Evolutionary conservation across 2,888 invertebrate species (phyloP).

Genomic region (Torymus aiolomorphi): DNA sequence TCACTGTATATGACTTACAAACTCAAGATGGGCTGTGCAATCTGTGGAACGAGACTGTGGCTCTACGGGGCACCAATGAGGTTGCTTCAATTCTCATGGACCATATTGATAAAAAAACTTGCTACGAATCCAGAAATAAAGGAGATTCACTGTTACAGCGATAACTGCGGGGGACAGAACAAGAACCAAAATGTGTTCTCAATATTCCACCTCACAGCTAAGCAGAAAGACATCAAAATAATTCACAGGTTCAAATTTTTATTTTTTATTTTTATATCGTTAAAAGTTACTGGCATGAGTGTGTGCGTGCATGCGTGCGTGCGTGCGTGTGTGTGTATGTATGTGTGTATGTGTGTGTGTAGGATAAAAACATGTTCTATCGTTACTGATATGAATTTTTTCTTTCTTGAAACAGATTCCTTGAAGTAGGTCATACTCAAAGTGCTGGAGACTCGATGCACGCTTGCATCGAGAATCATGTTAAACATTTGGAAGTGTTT

Average conservation of each 20-base stretch:
- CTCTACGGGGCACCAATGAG: conserved; percentile 59
- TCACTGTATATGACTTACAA: conserved; percentile 54
- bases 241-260: no score
- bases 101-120: not conserved
- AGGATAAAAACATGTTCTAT: conserved; percentile 1
- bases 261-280: no score
- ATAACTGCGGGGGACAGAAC: conserved; percentile 14
- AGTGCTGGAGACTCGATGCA: conserved; percentile 40
- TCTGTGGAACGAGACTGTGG: conserved; percentile 61
- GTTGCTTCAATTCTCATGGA: conserved; percentile 53
- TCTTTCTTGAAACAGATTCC: conserved; percentile 20
- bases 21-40: conserved; percentile 56
- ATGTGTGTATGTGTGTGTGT: not conserved
- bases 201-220: no score
- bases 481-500: not conserved
- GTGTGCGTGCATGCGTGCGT: no score
- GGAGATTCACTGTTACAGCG: not conserved
- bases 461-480: conserved; percentile 10
- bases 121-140: not conserved
- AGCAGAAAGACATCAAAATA: no score
- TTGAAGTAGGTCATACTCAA: conserved; percentile 37
- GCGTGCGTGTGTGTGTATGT: no score
- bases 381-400: conserved; percentile 6
- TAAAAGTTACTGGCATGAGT: no score
- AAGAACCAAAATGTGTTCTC: no score